A percentile compares a stretch with the other conserved stretches of the same genome.
These are phyloP conservation scores for Marisa cornuarietis DNA, from an alignment of 1,140 invertebrate genomes.

Conservation along the genomic window DNA sequence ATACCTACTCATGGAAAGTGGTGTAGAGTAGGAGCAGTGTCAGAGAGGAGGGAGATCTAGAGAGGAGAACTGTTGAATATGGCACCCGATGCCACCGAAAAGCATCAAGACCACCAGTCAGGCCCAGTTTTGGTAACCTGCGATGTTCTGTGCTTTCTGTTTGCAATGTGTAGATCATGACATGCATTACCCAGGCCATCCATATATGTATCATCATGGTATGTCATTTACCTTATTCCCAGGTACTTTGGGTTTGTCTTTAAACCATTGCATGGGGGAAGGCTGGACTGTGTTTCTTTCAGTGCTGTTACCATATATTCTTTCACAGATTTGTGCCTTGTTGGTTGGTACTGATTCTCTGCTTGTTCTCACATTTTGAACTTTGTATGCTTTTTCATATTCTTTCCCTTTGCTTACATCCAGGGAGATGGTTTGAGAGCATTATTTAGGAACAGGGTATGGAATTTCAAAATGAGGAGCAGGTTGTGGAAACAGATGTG, in stretches of 20 bases:
- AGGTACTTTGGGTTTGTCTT: not conserved
- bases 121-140: no score
- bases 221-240: slow-evolving; percentile 12
- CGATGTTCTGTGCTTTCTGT: slow-evolving; percentile 6
- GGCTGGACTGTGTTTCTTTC: not conserved
- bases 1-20: no score
- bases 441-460: not conserved
- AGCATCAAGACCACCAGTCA: no score
- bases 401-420: not conserved
- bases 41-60: no score
- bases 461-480: not conserved
- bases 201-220: slow-evolving; percentile 25
- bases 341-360: not conserved
- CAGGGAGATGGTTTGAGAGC: no score
- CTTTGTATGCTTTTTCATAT: not conserved
- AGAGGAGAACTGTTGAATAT: no score
- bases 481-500: not conserved
- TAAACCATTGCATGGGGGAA: not conserved
- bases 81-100: no score
- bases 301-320: not conserved
- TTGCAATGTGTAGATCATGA: slow-evolving; percentile 21
- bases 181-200: slow-evolving; percentile 22
- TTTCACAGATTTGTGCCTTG: not conserved
- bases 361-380: not conserved
- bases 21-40: no score